Evolutionary conservation across 2,113 vertebrate genomes (phyloP).

Genomic region (Herpailurus yagouaroundi): DNA sequence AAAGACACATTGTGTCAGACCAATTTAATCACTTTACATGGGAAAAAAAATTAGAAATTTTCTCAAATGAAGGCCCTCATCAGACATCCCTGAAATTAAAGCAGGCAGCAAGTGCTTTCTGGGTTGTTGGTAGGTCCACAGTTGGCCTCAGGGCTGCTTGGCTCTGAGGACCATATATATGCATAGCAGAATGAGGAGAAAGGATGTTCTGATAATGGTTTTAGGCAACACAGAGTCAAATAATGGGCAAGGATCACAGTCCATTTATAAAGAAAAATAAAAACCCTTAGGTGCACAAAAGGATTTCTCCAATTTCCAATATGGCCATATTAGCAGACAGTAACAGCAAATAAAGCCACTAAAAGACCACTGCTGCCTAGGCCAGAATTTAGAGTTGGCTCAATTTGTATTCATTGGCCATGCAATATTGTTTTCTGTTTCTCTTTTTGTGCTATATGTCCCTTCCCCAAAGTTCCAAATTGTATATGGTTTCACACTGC

Average conservation of each 20-base stretch:
- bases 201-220: not conserved
- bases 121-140: not conserved
- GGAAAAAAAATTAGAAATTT: constrained; percentile 10
- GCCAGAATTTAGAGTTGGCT: not conserved
- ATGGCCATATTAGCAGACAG: not conserved
- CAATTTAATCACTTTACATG: constrained; percentile 6
- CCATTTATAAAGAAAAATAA: not conserved
- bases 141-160: not conserved
- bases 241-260: not conserved
- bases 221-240: not conserved
- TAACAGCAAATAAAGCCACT: not conserved
- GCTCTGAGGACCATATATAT: not conserved
- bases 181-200: not conserved
- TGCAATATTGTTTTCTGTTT: not conserved
- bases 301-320: not conserved
- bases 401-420: not conserved
- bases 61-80: not conserved
- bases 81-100: constrained; percentile 2
- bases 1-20: not conserved
- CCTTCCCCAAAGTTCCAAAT: not conserved
- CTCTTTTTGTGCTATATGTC: not conserved
- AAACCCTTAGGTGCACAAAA: not conserved
- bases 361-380: not conserved
- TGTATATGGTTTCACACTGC: not conserved
- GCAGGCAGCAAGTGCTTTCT: not conserved